Base-by-base conservation (phyloP, 2,888 invertebrate species). In the Amblyjoppa fuscipennis region DNA sequence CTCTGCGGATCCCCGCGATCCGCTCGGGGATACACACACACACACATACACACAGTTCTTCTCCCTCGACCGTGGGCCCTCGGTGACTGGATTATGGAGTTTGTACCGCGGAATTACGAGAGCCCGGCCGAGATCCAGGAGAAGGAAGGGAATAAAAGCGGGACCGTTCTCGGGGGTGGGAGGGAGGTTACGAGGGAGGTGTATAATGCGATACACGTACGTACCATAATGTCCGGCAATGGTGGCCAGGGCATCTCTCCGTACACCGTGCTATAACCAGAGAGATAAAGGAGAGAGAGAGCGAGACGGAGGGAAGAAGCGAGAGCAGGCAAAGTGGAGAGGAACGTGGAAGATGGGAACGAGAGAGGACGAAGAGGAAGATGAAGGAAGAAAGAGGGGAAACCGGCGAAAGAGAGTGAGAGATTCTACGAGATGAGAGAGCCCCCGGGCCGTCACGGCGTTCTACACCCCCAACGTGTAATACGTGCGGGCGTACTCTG, bases 61-160 rank as follows among this genome's bases (percentile, higher is more conserved):
- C 53, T 53, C 16, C 53, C 20, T 20, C 53, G 20, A 20, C n/a
- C 7, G 53, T 56, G n/a, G 53, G 83, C 80, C 80, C 64, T 61
- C 90, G 90, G 90, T 90, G 91, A 92, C 91, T 92, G 91, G 91
- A 92, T 92, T 92, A 92, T 91, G 91, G 92, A 91, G 91, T 92
- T 92, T 90, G 90, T 89, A 91, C 89, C 90, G 90, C 89, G 91
- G 90, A 91, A 92, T 93, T 92, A 91, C 89, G 91, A 91, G 90
- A 87, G 89, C 81, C 84, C 78, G 66, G 80, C 16, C 89, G 91
- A 91, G 90, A 87, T 88, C 81, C 84, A 76, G 66, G 80, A 20
- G 84, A 71, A 71, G 68, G 59, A 70, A 51, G 78, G 71, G 78
- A 70, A 59, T 38, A 61, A 38, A 34, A 73, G 76, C 38, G 31